phyloP scores from a whole-genome alignment of 1,140 invertebrate species.

The Meloidogyne chitwoodi region DNA sequence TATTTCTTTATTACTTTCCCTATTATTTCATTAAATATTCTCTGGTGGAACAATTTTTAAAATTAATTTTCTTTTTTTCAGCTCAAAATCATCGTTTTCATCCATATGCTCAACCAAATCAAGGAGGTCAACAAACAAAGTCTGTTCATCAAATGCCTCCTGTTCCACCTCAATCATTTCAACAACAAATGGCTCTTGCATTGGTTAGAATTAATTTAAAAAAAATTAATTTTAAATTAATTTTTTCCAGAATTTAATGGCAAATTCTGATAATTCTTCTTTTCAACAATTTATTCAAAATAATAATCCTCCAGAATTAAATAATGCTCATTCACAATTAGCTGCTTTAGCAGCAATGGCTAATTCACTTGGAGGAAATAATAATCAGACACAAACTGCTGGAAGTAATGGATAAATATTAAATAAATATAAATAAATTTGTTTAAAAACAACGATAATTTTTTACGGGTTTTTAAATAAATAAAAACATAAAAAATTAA shows the following conservation, averaged over 20 bases:
- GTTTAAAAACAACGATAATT: neutral
- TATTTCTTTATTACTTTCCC: no score
- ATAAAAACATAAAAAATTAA: neutral
- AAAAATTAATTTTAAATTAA: neutral
- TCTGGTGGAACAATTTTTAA: no score
- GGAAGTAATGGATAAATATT: neutral
- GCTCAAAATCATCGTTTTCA: constrained; percentile 8
- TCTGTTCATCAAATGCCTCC: neutral
- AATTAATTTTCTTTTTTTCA: neutral
- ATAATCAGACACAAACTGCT: neutral
- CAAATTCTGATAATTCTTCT: constrained; percentile 2
- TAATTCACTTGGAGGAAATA: constrained; percentile 6
- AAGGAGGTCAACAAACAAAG: neutral
- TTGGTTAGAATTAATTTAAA: neutral
- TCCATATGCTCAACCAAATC: constrained; percentile 12
- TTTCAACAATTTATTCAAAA: neutral
- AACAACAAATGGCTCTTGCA: constrained; percentile 18
- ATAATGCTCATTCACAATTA: constrained; percentile 1
- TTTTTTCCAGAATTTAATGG: neutral
- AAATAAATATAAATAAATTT: neutral
- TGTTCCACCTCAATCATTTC: neutral
- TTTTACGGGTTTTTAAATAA: neutral
- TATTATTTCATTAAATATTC: no score
- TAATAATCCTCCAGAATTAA: neutral
- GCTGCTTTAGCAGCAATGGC: constrained; percentile 19